These are phyloP conservation scores for Eretmocerus hayati DNA, from an alignment of 2,888 invertebrate species.

Conservation along the genomic window DNA sequence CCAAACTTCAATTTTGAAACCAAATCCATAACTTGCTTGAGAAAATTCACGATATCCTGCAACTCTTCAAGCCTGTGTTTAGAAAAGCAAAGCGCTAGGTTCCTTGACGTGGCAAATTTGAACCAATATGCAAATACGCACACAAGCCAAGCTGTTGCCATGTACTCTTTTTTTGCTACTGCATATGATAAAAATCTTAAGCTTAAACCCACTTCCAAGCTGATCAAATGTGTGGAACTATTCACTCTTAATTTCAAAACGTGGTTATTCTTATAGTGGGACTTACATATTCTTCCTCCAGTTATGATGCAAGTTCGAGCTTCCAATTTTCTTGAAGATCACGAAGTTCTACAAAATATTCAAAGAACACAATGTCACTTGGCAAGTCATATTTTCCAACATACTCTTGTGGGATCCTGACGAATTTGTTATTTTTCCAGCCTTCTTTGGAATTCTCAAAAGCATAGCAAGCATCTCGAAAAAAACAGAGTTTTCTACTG, in stretches of 20 bases:
- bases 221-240: neutral
- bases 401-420: neutral
- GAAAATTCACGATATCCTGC: neutral
- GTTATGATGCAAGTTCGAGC: neutral
- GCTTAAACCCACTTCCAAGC: neutral
- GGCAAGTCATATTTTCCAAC: neutral
- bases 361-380: neutral
- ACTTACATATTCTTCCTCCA: neutral
- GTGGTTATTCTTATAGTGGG: neutral
- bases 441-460: neutral
- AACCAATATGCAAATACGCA: neutral
- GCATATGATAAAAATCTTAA: neutral
- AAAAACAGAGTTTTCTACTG: neutral
- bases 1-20: neutral
- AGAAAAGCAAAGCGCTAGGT: neutral
- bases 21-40: neutral
- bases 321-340: neutral
- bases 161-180: neutral
- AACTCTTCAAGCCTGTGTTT: neutral
- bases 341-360: neutral
- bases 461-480: neutral
- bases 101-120: neutral
- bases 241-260: neutral
- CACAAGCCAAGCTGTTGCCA: neutral
- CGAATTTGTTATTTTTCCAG: neutral